Conservation (phyloP, 1,140 invertebrate genomes). For the Sipha flava region DNA sequence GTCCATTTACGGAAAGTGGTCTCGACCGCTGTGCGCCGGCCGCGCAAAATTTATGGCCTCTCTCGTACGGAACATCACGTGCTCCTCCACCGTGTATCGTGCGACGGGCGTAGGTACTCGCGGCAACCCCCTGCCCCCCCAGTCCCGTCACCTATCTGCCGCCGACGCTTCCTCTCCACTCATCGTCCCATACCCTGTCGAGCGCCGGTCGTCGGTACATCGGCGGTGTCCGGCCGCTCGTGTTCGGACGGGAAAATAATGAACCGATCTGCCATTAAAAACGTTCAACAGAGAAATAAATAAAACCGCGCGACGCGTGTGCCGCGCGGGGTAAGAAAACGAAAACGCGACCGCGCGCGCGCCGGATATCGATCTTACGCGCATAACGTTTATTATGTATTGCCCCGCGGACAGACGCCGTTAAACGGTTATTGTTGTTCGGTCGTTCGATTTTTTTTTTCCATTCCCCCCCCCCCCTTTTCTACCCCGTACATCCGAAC, state of each 20-base stretch:
- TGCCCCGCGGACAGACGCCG: not conserved
- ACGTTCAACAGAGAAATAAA: not conserved
- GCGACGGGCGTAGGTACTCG: not conserved
- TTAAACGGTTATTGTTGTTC: not conserved
- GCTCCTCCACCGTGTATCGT: not conserved
- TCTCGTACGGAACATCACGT: not conserved
- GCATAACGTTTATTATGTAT: not conserved
- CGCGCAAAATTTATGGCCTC: constrained; percentile 13
- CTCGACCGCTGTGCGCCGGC: not conserved
- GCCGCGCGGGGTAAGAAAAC: not conserved
- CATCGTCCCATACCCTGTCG: no score
- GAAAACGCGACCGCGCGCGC: not conserved
- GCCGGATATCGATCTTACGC: not conserved
- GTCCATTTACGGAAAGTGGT: constrained; percentile 23
- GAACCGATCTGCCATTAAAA: not conserved
- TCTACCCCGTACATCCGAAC: no score
- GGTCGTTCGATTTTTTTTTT: no score
- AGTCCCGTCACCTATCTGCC: not conserved
- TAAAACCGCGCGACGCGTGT: no score
- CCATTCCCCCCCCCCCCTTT: no score
- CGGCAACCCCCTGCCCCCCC: not conserved
- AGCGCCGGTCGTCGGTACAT: no score
- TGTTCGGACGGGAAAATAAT: constrained; percentile 14
- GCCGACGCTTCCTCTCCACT: not conserved
- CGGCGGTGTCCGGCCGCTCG: not conserved